Conservation (phyloP, 2,797 vertebrate species). For the Acridotheres tristis region DNA sequence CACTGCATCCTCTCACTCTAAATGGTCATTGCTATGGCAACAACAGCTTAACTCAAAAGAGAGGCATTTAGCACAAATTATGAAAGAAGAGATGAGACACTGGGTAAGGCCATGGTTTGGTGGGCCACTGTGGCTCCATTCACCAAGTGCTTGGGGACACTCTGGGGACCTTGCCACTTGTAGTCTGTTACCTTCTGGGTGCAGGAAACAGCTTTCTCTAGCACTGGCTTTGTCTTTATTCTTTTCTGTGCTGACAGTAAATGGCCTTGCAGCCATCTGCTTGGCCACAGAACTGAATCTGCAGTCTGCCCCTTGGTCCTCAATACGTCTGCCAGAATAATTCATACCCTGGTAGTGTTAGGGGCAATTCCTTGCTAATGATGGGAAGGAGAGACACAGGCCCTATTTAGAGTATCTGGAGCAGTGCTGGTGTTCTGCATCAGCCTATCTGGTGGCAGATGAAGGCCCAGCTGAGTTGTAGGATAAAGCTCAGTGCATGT, state of each 20-base stretch:
- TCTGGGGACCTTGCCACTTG: not conserved
- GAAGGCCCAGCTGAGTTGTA: not conserved
- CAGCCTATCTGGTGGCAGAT: not conserved
- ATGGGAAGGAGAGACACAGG: not conserved
- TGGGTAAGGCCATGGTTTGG: not conserved
- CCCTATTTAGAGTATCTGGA: not conserved
- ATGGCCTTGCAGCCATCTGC: not conserved
- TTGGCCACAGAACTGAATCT: not conserved
- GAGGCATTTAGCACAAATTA: not conserved
- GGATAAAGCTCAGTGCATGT: not conserved
- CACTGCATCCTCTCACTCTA: not conserved
- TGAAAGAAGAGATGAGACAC: not conserved
- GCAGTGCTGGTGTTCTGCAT: not conserved
- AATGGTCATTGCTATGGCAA: conserved; percentile 56
- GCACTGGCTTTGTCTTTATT: not conserved
- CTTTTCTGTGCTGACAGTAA: not conserved
- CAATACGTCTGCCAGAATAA: not conserved
- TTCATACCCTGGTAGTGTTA: not conserved
- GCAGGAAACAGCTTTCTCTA: not conserved
- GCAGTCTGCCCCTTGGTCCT: not conserved
- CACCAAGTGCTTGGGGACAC: rapidly evolving
- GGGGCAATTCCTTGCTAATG: not conserved
- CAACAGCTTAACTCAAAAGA: conserved; percentile 11
- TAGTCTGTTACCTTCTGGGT: not conserved
- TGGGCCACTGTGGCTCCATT: not conserved